These are phyloP conservation scores for Paralichthys olivaceus DNA, from an alignment of 2,113 vertebrate species.

Conservation along the genomic window DNA sequence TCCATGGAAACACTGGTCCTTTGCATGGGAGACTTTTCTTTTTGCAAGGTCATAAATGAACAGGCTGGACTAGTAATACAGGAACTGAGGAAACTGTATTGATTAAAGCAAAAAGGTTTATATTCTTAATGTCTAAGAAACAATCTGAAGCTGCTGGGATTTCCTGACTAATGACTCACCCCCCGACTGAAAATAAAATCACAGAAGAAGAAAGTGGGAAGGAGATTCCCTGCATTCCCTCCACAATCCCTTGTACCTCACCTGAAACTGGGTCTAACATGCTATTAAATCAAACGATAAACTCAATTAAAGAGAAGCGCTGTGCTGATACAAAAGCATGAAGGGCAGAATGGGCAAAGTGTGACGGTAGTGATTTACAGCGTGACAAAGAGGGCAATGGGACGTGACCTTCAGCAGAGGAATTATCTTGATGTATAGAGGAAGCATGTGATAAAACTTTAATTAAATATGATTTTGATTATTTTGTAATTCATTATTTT, in stretches of 20 bases:
- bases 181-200: neutral
- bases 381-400: constrained; percentile 4
- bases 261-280: constrained; percentile 24
- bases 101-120: too few species aligned
- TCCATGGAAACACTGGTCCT: constrained; percentile 9
- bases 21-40: neutral
- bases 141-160: too few species aligned
- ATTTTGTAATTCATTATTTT: neutral
- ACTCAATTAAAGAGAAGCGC: constrained; percentile 63
- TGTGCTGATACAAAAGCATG: constrained; percentile 42
- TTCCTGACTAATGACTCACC: neutral
- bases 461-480: constrained; percentile 16
- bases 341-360: constrained; percentile 5
- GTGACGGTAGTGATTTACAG: constrained; percentile 37
- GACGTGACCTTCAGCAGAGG: constrained; percentile 12
- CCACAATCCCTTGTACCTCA: neutral
- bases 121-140: too few species aligned
- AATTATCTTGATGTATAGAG: constrained; percentile 27
- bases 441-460: constrained; percentile 30
- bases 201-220: neutral
- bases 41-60: neutral
- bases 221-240: neutral
- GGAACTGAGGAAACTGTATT: too few species aligned
- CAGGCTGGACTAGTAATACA: too few species aligned
- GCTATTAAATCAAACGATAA: constrained; percentile 63